Evolutionary conservation across 1,140 invertebrate genomes (phyloP).

Genomic region (Drosophila littoralis): DNA sequence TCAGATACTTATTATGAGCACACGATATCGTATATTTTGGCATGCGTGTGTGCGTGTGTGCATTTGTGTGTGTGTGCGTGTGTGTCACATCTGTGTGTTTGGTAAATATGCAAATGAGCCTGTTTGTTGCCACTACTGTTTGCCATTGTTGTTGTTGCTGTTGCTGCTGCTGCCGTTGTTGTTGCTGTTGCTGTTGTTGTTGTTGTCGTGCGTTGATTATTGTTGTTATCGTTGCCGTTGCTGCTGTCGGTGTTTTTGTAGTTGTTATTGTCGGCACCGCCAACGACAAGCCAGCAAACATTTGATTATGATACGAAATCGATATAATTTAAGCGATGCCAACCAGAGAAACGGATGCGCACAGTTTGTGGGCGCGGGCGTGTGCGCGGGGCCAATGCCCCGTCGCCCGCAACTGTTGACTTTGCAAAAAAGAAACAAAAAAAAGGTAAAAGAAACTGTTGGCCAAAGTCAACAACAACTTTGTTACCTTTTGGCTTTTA

Average conservation of each 20-base stretch:
- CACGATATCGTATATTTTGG: conserved; percentile 82
- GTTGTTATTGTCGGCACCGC: conserved; percentile 74
- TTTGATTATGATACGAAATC: conserved; percentile 83
- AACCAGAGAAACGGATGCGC: conserved; percentile 54
- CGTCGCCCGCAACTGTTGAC: conserved; percentile 18
- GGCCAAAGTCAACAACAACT: conserved; percentile 29
- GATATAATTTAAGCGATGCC: conserved; percentile 83
- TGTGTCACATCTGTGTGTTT: conserved; percentile 64
- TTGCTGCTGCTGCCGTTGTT: conserved; percentile 42
- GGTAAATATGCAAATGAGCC: conserved; percentile 82
- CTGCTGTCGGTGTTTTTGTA: conserved; percentile 72
- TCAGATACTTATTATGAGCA: conserved; percentile 82
- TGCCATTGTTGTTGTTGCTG: conserved; percentile 71
- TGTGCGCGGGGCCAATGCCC: neutral
- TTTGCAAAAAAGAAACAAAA: conserved; percentile 42
- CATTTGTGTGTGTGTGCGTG: conserved; percentile 27
- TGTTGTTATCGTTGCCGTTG: conserved; percentile 58
- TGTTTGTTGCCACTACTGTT: conserved; percentile 82
- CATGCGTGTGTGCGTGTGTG: conserved; percentile 44
- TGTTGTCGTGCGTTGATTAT: conserved; percentile 73
- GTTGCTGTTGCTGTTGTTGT: conserved; percentile 39
- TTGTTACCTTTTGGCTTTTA: conserved; percentile 57
- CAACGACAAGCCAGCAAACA: conserved; percentile 80
- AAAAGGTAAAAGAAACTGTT: conserved; percentile 20
- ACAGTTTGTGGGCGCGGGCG: conserved; percentile 15